A percentile compares a stretch with the other conserved stretches of the same genome.
phyloP scores from a whole-genome alignment of 2,113 vertebrate species.

The Pomatorhinus ruficollis region DNA sequence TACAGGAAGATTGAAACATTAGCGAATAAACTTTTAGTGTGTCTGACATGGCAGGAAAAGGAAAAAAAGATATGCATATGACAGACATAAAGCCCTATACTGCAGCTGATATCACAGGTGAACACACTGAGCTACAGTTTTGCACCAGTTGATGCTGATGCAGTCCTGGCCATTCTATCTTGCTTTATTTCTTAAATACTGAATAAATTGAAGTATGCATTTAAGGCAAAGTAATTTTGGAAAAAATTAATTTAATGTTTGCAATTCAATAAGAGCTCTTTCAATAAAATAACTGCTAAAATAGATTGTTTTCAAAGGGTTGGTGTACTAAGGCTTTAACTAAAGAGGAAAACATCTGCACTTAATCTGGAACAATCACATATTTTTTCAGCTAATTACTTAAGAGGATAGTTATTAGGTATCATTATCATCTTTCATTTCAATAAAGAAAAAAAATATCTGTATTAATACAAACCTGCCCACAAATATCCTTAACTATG shows the following conservation, averaged over 20 bases:
- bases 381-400: conserved; percentile 70
- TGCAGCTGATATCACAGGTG: neutral
- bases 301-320: conserved; percentile 72
- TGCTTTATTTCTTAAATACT: neutral
- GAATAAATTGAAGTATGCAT: neutral
- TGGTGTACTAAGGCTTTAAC: conserved; percentile 70
- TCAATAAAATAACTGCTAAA: neutral
- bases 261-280: neutral
- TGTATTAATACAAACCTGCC: conserved; percentile 11
- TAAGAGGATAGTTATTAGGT: conserved; percentile 58
- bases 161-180: neutral
- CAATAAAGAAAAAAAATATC: neutral
- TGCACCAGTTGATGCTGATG: neutral
- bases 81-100: neutral
- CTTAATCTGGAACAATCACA: conserved; percentile 70
- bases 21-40: neutral
- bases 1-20: neutral
- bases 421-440: conserved; percentile 49
- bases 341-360: conserved; percentile 77
- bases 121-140: neutral
- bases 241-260: neutral
- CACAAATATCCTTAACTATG: conserved; percentile 43
- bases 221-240: conserved; percentile 27
- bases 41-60: neutral
- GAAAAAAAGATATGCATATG: neutral